Percentiles rank a stretch among this genome's conserved stretches.
phyloP scores from a whole-genome alignment of 2,113 vertebrate species.

The Hippocampus barbouri region DNA sequence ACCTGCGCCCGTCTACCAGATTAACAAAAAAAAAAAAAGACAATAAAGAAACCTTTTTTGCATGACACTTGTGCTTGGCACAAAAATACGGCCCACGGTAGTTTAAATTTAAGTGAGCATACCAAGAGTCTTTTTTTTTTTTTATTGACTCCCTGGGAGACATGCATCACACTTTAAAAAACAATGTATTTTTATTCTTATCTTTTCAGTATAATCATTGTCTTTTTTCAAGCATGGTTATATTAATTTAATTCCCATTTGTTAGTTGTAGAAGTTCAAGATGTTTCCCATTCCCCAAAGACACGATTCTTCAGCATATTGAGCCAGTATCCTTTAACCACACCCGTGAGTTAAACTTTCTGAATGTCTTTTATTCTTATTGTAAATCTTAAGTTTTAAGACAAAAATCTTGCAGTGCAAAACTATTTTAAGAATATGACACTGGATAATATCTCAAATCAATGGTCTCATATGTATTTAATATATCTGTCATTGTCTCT shows the following conservation, averaged over 20 bases:
- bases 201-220: not conserved
- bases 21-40: too few species aligned
- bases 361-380: not conserved
- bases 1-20: too few species aligned
- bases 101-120: not conserved
- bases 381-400: not conserved
- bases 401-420: not conserved
- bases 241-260: not conserved
- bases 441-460: not conserved
- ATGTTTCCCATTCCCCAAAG: conserved; percentile 51
- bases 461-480: not conserved
- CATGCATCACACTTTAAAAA: not conserved
- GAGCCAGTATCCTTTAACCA: conserved; percentile 42
- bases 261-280: conserved; percentile 44
- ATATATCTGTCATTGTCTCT: not conserved
- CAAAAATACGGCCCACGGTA: not conserved
- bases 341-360: conserved; percentile 57
- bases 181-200: not conserved
- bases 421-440: not conserved
- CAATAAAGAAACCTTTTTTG: too few species aligned
- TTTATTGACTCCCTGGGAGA: not conserved
- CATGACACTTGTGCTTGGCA: too few species aligned
- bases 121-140: not conserved
- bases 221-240: not conserved
- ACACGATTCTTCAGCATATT: conserved; percentile 61